A percentile compares a stretch with the other conserved stretches of the same genome.
These are phyloP conservation scores for Capitella teleta DNA, from an alignment of 1,140 invertebrate genomes.

Conservation along the genomic window DNA sequence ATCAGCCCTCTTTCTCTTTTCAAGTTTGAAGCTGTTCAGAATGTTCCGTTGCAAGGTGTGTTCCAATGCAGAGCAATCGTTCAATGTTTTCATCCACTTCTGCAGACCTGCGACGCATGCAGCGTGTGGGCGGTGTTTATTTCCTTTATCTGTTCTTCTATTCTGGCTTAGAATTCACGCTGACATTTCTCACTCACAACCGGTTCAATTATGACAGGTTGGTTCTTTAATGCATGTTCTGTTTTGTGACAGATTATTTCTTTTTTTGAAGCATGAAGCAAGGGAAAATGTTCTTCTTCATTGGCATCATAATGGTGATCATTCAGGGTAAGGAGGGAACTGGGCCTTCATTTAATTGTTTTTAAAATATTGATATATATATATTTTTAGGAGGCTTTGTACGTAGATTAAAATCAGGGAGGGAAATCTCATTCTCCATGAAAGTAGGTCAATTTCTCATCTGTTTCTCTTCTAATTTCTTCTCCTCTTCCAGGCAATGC, in stretches of 20 bases:
- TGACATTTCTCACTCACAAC: conserved; percentile 92
- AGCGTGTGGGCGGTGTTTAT: conserved; percentile 70
- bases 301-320: conserved; percentile 82
- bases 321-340: conserved; percentile 3
- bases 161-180: conserved; percentile 92
- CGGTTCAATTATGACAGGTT: conserved; percentile 70
- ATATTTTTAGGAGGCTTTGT: neutral
- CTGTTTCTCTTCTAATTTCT: no score
- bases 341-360: no score
- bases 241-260: neutral
- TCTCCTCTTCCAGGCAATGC: conserved; percentile 56
- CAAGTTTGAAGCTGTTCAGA: conserved; percentile 1
- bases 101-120: conserved; percentile 46
- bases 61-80: neutral
- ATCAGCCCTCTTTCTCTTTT: neutral
- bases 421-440: no score
- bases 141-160: conserved; percentile 94
- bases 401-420: no score
- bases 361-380: no score
- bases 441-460: no score
- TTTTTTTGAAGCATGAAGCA: conserved; percentile 70
- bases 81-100: neutral
- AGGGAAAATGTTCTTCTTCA: conserved; percentile 92
- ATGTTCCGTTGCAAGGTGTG: neutral
- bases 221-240: neutral